phyloP scores from a whole-genome alignment of 2,888 invertebrate species.

The Hirtodrosophila histrioides region DNA sequence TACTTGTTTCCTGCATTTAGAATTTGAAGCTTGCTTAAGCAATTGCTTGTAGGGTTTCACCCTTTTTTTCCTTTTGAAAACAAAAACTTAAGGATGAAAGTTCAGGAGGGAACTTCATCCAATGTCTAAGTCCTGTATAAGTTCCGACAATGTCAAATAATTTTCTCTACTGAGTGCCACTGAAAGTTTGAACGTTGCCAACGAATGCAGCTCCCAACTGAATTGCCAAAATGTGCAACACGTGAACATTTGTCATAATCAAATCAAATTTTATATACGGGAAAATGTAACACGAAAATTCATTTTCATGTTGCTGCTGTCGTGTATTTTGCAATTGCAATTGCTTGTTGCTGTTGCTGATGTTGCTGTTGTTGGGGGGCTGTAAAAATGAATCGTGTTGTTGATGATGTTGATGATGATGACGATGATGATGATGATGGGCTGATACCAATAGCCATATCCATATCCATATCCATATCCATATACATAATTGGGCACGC shows the following conservation, averaged over 20 bases:
- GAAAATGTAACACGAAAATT: conserved; percentile 42
- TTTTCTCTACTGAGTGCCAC: conserved; percentile 12
- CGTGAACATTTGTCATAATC: conserved; percentile 59
- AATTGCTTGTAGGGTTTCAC: no score
- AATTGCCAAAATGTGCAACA: conserved; percentile 47
- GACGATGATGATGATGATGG: conserved; percentile 43
- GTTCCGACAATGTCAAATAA: conserved; percentile 10
- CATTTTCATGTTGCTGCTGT: conserved; percentile 26
- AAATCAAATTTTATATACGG: conserved; percentile 55
- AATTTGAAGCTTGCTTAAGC: no score
- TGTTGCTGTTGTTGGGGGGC: conserved; percentile 14
- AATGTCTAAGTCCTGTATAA: not conserved
- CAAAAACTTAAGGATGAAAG: no score
- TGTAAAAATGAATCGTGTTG: conserved; percentile 51
- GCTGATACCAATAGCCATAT: conserved; percentile 64
- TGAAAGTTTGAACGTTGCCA: conserved; percentile 3
- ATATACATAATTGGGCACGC: conserved; percentile 75
- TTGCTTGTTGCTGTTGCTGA: conserved; percentile 17
- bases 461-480: conserved; percentile 43
- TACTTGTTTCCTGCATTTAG: no score
- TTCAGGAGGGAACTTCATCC: no score
- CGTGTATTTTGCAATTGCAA: not conserved
- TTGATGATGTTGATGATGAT: conserved; percentile 26
- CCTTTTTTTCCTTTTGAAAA: no score
- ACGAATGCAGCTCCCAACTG: conserved; percentile 9